phyloP scores from a whole-genome alignment of 2,888 invertebrate genomes.

The Acronicta alni region DNA sequence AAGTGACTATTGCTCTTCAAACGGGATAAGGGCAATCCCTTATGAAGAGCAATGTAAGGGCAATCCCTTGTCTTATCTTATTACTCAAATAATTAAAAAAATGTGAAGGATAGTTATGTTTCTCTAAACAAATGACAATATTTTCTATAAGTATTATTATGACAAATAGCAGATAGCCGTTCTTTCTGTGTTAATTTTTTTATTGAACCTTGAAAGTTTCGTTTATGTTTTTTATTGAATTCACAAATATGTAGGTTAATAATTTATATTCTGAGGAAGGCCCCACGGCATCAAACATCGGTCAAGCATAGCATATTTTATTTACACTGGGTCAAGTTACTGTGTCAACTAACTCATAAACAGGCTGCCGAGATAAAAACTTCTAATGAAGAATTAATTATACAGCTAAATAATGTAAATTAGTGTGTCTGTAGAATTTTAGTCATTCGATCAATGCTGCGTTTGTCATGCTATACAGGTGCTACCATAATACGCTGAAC shows the following conservation, averaged over 20 bases:
- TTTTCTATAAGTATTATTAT: too few relatives aligned
- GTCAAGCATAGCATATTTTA: conserved; percentile 22
- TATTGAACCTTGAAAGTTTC: too few relatives aligned
- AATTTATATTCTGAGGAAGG: conserved; percentile 23
- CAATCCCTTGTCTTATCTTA: too few relatives aligned
- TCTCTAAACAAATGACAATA: too few relatives aligned
- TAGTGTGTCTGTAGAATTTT: background rate
- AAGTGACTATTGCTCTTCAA: too few relatives aligned
- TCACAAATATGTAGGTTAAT: background rate
- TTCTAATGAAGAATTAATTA: background rate
- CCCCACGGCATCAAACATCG: conserved; percentile 35
- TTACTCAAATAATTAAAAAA: too few relatives aligned
- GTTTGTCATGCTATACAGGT: background rate
- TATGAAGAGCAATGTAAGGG: too few relatives aligned
- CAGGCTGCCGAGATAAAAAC: background rate
- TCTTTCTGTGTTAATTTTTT: too few relatives aligned
- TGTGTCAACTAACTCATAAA: conserved; percentile 5
- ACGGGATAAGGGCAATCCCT: too few relatives aligned
- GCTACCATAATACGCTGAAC: background rate
- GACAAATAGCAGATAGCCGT: too few relatives aligned
- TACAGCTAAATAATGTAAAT: background rate
- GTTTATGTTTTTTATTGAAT: background rate
- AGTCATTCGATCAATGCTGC: background rate
- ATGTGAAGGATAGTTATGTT: too few relatives aligned
- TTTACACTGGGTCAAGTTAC: conserved; percentile 10